Percentiles rank a stretch among this genome's conserved stretches.
Evolutionary conservation across 2,113 vertebrate genomes (phyloP).

Genomic region (Struthidea cinerea): DNA sequence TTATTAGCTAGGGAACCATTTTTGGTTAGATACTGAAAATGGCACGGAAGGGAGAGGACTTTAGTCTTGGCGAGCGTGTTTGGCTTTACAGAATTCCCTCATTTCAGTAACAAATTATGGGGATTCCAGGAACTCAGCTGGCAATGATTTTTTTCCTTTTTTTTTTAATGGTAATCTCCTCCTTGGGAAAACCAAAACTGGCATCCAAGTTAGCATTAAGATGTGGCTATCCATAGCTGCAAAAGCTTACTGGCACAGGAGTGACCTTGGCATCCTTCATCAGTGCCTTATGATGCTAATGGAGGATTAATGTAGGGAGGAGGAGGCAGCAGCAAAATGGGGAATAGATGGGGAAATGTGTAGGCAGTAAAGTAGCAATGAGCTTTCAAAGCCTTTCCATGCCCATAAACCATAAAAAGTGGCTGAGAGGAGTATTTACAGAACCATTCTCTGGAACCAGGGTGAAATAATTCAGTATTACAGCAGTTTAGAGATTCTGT

Average conservation of each 20-base stretch:
- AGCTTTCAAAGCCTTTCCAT: background rate
- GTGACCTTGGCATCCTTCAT: slow-evolving; percentile 32
- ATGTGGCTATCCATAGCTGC: background rate
- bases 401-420: slow-evolving; percentile 3
- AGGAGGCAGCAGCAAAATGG: background rate
- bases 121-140: background rate
- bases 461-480: slow-evolving; percentile 13
- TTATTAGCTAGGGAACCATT: background rate
- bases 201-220: background rate
- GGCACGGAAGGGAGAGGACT: background rate
- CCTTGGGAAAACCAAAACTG: background rate
- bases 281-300: background rate
- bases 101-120: background rate
- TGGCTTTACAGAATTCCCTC: background rate
- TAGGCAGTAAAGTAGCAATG: slow-evolving; percentile 19
- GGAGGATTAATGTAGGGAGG: background rate
- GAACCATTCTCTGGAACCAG: background rate
- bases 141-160: background rate
- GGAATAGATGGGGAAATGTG: background rate
- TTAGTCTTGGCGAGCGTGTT: background rate
- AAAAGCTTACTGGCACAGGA: background rate
- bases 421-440: slow-evolving; percentile 1
- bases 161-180: background rate
- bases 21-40: background rate
- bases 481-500: background rate